phyloP scores from a whole-genome alignment of 1,140 invertebrate genomes.

The Ganaspis sp. region DNA sequence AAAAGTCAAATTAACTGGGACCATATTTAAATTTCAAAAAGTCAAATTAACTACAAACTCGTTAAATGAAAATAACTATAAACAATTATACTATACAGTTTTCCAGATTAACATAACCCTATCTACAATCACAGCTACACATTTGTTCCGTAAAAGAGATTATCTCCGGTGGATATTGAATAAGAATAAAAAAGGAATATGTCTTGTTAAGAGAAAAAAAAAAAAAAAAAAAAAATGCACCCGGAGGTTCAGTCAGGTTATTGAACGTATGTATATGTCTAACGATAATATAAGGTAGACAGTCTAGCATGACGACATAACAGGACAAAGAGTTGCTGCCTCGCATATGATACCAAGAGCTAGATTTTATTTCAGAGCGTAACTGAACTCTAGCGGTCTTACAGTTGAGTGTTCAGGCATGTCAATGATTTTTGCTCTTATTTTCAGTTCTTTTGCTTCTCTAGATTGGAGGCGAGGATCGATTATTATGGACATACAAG shows the following conservation, averaged over 20 bases:
- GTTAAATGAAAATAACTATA: no score
- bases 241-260: neutral
- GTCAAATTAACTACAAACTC: no score
- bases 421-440: slow-evolving; percentile 36
- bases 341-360: slow-evolving; percentile 64
- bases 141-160: no score
- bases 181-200: no score
- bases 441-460: slow-evolving; percentile 23
- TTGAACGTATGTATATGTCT: slow-evolving; percentile 33
- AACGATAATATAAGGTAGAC: slow-evolving; percentile 45
- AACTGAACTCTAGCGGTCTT: slow-evolving; percentile 57
- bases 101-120: no score
- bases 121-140: no score
- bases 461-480: neutral
- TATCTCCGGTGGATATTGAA: no score
- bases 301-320: slow-evolving; percentile 70
- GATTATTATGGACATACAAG: no score
- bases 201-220: no score
- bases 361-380: slow-evolving; percentile 58
- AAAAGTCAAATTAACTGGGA: no score
- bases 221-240: neutral
- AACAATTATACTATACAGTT: no score
- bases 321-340: slow-evolving; percentile 73
- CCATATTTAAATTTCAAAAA: no score
- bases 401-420: slow-evolving; percentile 44